Evolutionary conservation across 2,797 vertebrate species (phyloP).

Genomic region (Sandelia bainsii): DNA sequence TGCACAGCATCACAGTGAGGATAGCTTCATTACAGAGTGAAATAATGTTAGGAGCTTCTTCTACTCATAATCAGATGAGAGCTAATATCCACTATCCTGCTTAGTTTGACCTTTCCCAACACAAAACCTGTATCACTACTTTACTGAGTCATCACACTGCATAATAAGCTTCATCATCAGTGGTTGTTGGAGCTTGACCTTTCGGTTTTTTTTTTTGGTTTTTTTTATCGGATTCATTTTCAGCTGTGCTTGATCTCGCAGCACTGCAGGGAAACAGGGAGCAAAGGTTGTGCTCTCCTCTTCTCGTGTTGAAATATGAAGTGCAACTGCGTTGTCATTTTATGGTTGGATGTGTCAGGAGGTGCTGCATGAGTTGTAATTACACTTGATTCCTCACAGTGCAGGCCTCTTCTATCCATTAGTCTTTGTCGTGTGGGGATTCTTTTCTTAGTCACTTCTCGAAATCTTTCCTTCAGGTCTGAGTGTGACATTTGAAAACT

Average conservation of each 20-base stretch:
- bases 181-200: neutral
- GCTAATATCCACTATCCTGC: neutral
- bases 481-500: neutral
- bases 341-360: conserved; percentile 6
- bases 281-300: neutral
- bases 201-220: neutral
- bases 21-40: neutral
- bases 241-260: neutral
- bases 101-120: neutral
- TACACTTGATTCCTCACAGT: neutral
- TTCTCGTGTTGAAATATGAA: conserved; percentile 20
- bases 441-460: neutral
- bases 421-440: neutral
- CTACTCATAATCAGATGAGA: neutral
- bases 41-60: neutral
- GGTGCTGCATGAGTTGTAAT: neutral
- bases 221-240: neutral
- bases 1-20: too few relatives aligned
- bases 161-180: neutral
- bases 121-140: neutral
- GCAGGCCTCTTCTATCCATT: neutral
- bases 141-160: neutral
- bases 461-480: neutral
- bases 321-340: conserved; percentile 4
- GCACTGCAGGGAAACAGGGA: neutral